Percentiles rank a stretch among this genome's conserved stretches.
Conservation (phyloP, 2,113 vertebrate species). For the Rostratula benghalensis region DNA sequence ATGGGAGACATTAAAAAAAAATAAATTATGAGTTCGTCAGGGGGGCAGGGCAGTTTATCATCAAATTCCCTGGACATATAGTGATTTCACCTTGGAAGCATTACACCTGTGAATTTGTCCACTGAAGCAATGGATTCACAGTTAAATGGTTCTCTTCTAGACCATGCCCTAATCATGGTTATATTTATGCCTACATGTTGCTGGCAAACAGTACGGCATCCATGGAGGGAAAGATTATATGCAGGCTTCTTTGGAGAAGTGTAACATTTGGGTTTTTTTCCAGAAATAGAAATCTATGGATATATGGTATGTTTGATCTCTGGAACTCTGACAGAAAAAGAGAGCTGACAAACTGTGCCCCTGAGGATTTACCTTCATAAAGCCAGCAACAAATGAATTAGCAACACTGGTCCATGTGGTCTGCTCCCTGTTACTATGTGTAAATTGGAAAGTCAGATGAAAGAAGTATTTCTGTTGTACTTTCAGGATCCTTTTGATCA, state of each 20-base stretch:
- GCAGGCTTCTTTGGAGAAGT: not conserved
- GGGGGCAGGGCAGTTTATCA: not conserved
- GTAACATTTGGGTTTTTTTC: not conserved
- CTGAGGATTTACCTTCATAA: accelerated
- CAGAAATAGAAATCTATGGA: not conserved
- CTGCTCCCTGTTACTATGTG: not conserved
- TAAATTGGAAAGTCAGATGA: not conserved
- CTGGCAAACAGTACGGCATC: not conserved
- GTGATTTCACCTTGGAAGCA: not conserved
- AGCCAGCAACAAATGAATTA: not conserved
- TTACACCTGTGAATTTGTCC: not conserved
- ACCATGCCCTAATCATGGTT: not conserved
- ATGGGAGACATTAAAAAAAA: not conserved
- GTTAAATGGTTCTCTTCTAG: not conserved
- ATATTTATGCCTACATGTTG: accelerated
- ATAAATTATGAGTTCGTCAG: not conserved
- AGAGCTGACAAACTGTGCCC: not conserved
- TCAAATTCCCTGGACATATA: not conserved
- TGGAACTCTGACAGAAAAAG: not conserved
- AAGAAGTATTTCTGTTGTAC: not conserved
- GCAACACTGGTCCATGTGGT: not conserved
- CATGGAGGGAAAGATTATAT: accelerated
- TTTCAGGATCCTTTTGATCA: not conserved
- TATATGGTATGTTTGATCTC: not conserved
- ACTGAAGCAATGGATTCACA: not conserved